Evolutionary conservation across 2,797 vertebrate genomes (phyloP).

Genomic region (Leuciscus waleckii): DNA sequence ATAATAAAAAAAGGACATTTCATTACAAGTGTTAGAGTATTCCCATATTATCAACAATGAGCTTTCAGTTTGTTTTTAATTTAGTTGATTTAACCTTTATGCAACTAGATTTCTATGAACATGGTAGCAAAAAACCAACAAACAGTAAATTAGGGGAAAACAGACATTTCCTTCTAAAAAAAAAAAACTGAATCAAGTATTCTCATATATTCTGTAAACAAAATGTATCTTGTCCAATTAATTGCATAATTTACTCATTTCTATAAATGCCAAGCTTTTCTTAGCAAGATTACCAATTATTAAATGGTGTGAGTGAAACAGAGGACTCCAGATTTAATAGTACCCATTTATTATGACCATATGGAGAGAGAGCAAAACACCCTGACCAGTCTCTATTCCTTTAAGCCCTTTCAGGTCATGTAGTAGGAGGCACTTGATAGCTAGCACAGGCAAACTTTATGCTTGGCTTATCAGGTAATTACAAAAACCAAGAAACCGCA

Average conservation of each 20-base stretch:
- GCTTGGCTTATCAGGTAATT: not conserved
- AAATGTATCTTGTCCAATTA: not conserved
- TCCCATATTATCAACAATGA: not conserved
- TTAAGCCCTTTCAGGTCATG: slow-evolving; percentile 53
- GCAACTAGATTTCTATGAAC: not conserved
- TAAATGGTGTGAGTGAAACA: slow-evolving; percentile 7
- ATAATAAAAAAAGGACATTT: not conserved
- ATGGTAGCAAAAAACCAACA: not conserved
- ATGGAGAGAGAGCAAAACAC: slow-evolving; percentile 28
- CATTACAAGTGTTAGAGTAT: not conserved
- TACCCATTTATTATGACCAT: slow-evolving; percentile 48
- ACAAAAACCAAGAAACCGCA: slow-evolving; percentile 7
- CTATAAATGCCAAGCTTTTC: not conserved
- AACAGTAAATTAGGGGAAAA: not conserved
- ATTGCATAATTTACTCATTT: not conserved
- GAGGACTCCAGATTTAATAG: slow-evolving; percentile 6
- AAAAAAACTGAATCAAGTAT: not conserved
- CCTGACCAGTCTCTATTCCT: slow-evolving; percentile 38
- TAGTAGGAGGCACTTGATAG: slow-evolving; percentile 78
- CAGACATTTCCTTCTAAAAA: not conserved
- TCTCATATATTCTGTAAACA: not conserved
- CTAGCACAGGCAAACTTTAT: slow-evolving; percentile 55
- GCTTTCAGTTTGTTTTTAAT: not conserved
- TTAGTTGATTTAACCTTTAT: not conserved
- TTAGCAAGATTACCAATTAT: not conserved